Conservation (phyloP, 2,113 vertebrate species). For the Pseudolaguvia tuberculata region DNA sequence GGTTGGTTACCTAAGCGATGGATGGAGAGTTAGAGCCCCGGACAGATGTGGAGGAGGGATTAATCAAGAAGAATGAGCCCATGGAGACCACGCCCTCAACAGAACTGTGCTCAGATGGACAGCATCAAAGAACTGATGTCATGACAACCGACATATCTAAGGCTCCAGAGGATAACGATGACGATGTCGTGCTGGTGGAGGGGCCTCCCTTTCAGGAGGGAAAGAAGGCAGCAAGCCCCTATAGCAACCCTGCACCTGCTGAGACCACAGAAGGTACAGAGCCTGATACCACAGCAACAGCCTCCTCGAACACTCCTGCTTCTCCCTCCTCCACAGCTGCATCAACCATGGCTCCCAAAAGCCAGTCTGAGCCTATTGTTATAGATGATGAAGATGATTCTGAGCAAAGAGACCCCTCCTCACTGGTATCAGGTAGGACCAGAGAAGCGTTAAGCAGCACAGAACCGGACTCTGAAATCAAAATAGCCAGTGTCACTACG, state of each 20-base stretch:
- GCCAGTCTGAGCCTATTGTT: slow-evolving; percentile 88
- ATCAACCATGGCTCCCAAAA: slow-evolving; percentile 52
- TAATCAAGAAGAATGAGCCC: slow-evolving; percentile 69
- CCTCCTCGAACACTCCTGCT: slow-evolving; percentile 50
- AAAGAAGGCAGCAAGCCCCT: slow-evolving; percentile 52
- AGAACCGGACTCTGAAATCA: slow-evolving; percentile 94
- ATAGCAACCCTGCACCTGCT: slow-evolving; percentile 45
- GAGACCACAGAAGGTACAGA: slow-evolving; percentile 55
- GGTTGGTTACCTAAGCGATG: slow-evolving; percentile 79
- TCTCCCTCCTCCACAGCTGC: slow-evolving; percentile 55
- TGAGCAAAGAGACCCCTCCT: slow-evolving; percentile 70
- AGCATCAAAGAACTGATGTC: slow-evolving; percentile 58
- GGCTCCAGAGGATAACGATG: slow-evolving; percentile 64
- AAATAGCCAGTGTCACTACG: slow-evolving; percentile 94
- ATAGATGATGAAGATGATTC: slow-evolving; percentile 95
- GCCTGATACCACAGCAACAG: slow-evolving; percentile 40
- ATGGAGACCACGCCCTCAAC: slow-evolving; percentile 82
- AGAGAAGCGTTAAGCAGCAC: slow-evolving; percentile 79
- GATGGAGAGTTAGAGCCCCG: slow-evolving; percentile 76
- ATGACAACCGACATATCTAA: slow-evolving; percentile 54
- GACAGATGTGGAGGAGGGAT: slow-evolving; percentile 58
- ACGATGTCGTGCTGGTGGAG: slow-evolving; percentile 89
- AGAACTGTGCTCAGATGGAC: slow-evolving; percentile 53
- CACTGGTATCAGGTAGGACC: slow-evolving; percentile 34
- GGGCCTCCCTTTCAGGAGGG: slow-evolving; percentile 71